Conservation (phyloP, 2,888 invertebrate species). For the Odontothrips loti region DNA sequence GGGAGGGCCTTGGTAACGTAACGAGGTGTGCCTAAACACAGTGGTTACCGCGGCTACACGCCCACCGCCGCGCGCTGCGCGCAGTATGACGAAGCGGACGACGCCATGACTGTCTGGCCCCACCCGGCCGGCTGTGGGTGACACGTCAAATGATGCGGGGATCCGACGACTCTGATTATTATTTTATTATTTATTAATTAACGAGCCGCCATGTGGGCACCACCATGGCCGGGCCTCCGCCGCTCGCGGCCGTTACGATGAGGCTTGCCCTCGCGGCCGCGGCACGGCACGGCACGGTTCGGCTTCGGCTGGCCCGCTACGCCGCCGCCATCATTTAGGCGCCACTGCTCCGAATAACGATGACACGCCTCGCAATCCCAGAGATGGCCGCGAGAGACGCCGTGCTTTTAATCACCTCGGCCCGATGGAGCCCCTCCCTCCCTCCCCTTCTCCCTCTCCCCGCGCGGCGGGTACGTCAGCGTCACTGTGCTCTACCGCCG, state of each 20-base stretch:
- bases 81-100: too few species aligned
- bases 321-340: slow-evolving; percentile 6
- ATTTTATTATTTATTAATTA: too few species aligned
- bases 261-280: not conserved
- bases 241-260: not conserved
- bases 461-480: too few species aligned
- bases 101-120: too few species aligned
- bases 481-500: too few species aligned
- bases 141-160: too few species aligned
- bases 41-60: too few species aligned
- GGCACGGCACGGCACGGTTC: not conserved
- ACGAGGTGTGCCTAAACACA: not conserved
- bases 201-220: not conserved
- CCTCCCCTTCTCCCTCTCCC: not conserved
- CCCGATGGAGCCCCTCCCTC: not conserved
- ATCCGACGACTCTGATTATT: too few species aligned
- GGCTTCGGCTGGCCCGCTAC: not conserved
- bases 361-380: not conserved
- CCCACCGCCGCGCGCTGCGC: too few species aligned
- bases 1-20: not conserved
- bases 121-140: not conserved
- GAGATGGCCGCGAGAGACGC: too few species aligned
- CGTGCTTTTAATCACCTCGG: not conserved
- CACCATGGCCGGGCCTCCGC: not conserved
- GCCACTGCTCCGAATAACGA: slow-evolving; percentile 14